Base-by-base conservation (phyloP, 2,113 vertebrate species). In the Lophura nycthemera region DNA sequence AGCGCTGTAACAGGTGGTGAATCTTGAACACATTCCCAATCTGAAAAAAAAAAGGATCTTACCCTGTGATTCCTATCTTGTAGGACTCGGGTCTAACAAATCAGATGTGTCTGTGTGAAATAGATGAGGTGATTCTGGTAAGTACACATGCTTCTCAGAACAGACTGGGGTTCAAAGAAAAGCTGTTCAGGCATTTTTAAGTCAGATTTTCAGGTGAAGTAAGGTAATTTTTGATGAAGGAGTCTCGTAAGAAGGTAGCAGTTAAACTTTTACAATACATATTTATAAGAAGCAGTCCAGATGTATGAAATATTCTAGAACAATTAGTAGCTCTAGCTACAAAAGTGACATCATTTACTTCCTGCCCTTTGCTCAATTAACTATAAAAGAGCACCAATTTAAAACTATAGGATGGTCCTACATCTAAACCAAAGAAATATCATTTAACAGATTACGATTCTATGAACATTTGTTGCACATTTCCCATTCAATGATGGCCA, bases 1-100 rank as follows among this genome's bases (percentile, higher is more conserved):
- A 95, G 89, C 82, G 56, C 18, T 91, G 12, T 76, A 93, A 80
- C 71, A 66, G 47, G 48, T 45, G 93, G 34, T 80, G 92, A 85
- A 85, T 88, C 54, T 66, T 82, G 54, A 85, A 82, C 36, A 79
- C 0, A 0, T 50, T 89, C 71, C 86, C 30, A 92, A 82, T 42
- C 47, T 8, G 9, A 40, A 24, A 48, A 36, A 18, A 18, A 40
- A 64, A 63, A 38, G 10, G 10, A 52, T 61, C 61, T 50, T 74
- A 56, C 19, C 4, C 64, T 14, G 34, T 30, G 67, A 88, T 81
- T 67, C 29, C 47, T 92, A 21, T 54, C 67, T 83, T 71, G 17
- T 56, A 56, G 56, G 32, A 67, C 19, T 92, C 59, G 72, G 42
- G n/a, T 66, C 50, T 66, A 82, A 71, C 40, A 94, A 93, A 78